These are phyloP conservation scores for Byasa hedistus DNA, from an alignment of 2,888 invertebrate species.

Conservation along the genomic window DNA sequence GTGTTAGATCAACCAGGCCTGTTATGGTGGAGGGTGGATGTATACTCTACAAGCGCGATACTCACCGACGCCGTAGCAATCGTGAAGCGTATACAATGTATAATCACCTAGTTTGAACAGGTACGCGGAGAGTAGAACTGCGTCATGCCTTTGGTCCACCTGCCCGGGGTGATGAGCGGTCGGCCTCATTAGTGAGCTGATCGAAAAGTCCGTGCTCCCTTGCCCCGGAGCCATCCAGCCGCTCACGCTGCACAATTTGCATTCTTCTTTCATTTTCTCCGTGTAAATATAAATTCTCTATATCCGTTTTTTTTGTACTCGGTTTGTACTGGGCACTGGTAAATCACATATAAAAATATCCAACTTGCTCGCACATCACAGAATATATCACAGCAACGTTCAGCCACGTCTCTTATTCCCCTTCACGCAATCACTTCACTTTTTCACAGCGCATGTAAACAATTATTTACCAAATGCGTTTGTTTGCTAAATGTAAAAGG, in stretches of 20 bases:
- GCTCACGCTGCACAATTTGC: slow-evolving; percentile 73
- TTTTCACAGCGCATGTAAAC: slow-evolving; percentile 23
- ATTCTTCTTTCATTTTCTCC: slow-evolving; percentile 73
- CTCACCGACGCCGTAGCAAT: slow-evolving; percentile 69
- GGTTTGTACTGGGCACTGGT: slow-evolving; percentile 79
- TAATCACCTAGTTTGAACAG: slow-evolving; percentile 80
- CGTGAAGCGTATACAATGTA: slow-evolving; percentile 75
- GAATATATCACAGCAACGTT: slow-evolving; percentile 76
- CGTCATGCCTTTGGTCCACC: slow-evolving; percentile 68
- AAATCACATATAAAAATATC: slow-evolving; percentile 80
- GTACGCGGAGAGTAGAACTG: slow-evolving; percentile 74
- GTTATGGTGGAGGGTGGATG: slow-evolving; percentile 41
- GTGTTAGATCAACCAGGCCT: slow-evolving; percentile 12
- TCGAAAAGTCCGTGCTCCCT: slow-evolving; percentile 71
- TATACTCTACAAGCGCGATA: slow-evolving; percentile 60
- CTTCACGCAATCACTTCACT: slow-evolving; percentile 31
- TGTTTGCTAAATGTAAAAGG: neutral
- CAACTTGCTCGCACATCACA: slow-evolving; percentile 75
- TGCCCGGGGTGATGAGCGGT: slow-evolving; percentile 60
- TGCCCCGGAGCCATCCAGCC: slow-evolving; percentile 65
- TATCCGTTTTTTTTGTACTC: slow-evolving; percentile 79
- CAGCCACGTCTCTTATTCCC: slow-evolving; percentile 53
- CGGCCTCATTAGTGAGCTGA: slow-evolving; percentile 74
- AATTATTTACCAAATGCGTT: slow-evolving; percentile 11
- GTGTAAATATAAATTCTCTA: slow-evolving; percentile 28